Evolutionary conservation across 2,797 vertebrate genomes (phyloP).

Genomic region (Paratrypauchen microcephalus): DNA sequence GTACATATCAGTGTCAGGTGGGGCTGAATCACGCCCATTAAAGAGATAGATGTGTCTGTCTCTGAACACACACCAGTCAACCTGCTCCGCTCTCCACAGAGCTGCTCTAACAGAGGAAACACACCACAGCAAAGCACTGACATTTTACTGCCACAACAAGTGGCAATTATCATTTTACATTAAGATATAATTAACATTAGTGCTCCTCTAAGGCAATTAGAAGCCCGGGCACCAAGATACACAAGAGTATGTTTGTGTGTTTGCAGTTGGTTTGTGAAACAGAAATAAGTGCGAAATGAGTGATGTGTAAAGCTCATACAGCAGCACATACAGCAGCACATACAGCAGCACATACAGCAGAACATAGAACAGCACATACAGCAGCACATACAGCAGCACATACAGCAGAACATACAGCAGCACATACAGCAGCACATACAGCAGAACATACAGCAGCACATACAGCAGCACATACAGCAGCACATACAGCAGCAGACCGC

Average conservation of each 20-base stretch:
- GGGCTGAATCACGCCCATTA: constrained; percentile 50
- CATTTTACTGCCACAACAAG: constrained; percentile 16
- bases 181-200: constrained; percentile 33
- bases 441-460: too few species aligned
- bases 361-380: too few species aligned
- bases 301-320: constrained; percentile 11
- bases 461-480: too few species aligned
- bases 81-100: constrained; percentile 6
- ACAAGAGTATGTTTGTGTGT: constrained; percentile 16
- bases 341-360: too few species aligned
- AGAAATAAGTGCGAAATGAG: constrained; percentile 20
- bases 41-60: constrained; percentile 50
- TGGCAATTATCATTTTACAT: constrained; percentile 48
- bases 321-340: too few species aligned
- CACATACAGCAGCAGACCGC: constrained; percentile 27
- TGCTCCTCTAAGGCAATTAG: constrained; percentile 45
- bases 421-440: too few species aligned
- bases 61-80: constrained; percentile 42
- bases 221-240: constrained; percentile 33
- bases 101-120: constrained; percentile 20
- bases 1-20: constrained; percentile 40
- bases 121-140: constrained; percentile 18
- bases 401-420: too few species aligned
- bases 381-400: too few species aligned
- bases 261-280: background rate